Evolutionary conservation across 2,113 vertebrate genomes (phyloP).

Genomic region (Solea senegalensis): DNA sequence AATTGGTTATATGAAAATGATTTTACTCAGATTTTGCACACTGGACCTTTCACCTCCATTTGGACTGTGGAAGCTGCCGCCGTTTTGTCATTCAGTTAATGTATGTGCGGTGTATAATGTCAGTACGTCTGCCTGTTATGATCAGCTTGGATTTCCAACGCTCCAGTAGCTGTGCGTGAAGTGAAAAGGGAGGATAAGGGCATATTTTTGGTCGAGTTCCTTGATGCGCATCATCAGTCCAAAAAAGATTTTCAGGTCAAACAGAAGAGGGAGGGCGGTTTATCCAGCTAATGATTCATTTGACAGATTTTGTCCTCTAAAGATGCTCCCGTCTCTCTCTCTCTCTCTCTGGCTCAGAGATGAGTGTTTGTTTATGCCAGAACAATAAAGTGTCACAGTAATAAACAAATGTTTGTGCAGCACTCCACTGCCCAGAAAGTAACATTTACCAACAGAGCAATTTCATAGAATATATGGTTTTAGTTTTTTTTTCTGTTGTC

Average conservation of each 20-base stretch:
- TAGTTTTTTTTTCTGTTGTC: slow-evolving; percentile 41
- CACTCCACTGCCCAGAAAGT: slow-evolving; percentile 21
- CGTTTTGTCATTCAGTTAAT: slow-evolving; percentile 42
- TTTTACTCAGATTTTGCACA: too few species aligned
- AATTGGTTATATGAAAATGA: too few species aligned
- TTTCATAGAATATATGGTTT: slow-evolving; percentile 48
- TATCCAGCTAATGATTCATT: slow-evolving; percentile 69
- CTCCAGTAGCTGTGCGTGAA: slow-evolving; percentile 78
- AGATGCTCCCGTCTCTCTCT: slow-evolving; percentile 16
- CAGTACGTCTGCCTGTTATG: slow-evolving; percentile 22
- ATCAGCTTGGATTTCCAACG: slow-evolving; percentile 73
- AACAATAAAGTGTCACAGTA: slow-evolving; percentile 38
- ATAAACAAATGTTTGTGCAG: slow-evolving; percentile 56
- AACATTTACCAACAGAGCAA: slow-evolving; percentile 32
- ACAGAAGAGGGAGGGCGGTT: slow-evolving; percentile 35
- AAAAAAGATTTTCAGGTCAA: slow-evolving; percentile 74
- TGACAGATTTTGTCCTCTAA: slow-evolving; percentile 65
- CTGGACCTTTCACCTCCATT: background rate
- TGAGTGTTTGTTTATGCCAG: slow-evolving; percentile 51
- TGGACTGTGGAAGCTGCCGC: background rate
- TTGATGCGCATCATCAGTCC: slow-evolving; percentile 74
- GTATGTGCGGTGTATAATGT: slow-evolving; percentile 30
- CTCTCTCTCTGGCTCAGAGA: slow-evolving; percentile 15
- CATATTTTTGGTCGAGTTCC: slow-evolving; percentile 69
- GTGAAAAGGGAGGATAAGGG: slow-evolving; percentile 71